phyloP scores from a whole-genome alignment of 2,113 vertebrate genomes.

The Etia nguti region DNA sequence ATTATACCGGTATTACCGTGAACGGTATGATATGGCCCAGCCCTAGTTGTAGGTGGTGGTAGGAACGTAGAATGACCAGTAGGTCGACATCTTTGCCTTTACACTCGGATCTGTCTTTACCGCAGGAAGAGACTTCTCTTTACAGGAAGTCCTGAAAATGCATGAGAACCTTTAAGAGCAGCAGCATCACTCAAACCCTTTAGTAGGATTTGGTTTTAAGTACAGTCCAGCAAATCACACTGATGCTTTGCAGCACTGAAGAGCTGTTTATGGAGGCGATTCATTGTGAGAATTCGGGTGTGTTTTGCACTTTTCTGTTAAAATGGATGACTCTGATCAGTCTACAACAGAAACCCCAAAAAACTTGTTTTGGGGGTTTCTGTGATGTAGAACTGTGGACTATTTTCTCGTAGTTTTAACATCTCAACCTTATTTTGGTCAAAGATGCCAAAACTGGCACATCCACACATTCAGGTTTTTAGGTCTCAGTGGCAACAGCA shows the following conservation, averaged over 20 bases:
- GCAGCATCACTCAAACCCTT: not conserved
- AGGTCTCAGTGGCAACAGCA: not conserved
- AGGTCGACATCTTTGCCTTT: not conserved
- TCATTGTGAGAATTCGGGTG: fast-evolving
- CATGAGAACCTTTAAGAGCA: fast-evolving
- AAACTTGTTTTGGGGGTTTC: not conserved
- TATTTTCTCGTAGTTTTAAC: not conserved
- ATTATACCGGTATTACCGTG: too few relatives aligned
- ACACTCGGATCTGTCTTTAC: not conserved
- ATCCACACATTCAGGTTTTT: fast-evolving
- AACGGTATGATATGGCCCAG: too few relatives aligned
- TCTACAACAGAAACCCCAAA: not conserved
- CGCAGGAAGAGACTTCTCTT: not conserved
- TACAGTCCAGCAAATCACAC: not conserved
- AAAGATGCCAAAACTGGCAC: fast-evolving
- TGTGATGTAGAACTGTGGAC: not conserved
- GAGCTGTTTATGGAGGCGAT: not conserved
- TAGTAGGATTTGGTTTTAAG: not conserved
- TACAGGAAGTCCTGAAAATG: not conserved
- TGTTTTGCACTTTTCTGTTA: fast-evolving
- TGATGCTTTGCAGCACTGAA: fast-evolving
- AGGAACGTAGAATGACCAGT: not conserved
- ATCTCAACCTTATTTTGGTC: not conserved
- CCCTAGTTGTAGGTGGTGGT: fast-evolving
- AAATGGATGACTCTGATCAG: not conserved